These are phyloP conservation scores for Meleagris gallopavo DNA, from an alignment of 2,113 vertebrate genomes.

Conservation along the genomic window DNA sequence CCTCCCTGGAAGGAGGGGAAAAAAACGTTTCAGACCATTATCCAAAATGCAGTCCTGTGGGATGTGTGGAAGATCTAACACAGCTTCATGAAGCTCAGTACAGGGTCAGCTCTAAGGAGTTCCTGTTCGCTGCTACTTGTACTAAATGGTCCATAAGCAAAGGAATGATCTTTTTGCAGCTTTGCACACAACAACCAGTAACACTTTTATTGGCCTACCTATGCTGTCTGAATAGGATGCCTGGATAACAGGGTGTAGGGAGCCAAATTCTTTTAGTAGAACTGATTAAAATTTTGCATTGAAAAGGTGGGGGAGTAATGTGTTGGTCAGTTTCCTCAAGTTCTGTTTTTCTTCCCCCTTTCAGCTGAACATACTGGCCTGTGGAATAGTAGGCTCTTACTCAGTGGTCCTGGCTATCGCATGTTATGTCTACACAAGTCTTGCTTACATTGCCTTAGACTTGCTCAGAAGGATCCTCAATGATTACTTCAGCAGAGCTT, in stretches of 20 bases:
- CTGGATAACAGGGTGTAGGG: background rate
- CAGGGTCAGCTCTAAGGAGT: background rate
- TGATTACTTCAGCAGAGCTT: constrained; percentile 80
- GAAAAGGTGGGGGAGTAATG: background rate
- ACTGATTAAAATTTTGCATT: background rate
- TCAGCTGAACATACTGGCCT: constrained; percentile 91
- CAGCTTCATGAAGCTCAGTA: background rate
- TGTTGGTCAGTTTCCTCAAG: background rate
- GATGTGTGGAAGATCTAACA: background rate
- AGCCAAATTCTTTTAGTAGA: background rate
- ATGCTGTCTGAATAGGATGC: background rate
- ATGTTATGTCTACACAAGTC: constrained; percentile 90
- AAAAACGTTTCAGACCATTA: background rate
- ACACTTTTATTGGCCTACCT: background rate
- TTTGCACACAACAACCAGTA: background rate
- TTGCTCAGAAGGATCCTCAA: constrained; percentile 89
- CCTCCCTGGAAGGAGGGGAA: background rate
- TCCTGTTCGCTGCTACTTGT: background rate
- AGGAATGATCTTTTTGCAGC: background rate
- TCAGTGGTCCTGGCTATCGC: constrained; percentile 84
- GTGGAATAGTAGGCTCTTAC: constrained; percentile 87
- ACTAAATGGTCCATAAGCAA: background rate
- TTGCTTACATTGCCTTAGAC: constrained; percentile 90
- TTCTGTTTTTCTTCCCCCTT: background rate
- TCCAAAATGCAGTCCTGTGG: background rate